Evolutionary conservation across 1,140 invertebrate genomes (phyloP), one percentile per base, ranked within the genome.

Genomic region (Chrysoperla carnea): DNA sequence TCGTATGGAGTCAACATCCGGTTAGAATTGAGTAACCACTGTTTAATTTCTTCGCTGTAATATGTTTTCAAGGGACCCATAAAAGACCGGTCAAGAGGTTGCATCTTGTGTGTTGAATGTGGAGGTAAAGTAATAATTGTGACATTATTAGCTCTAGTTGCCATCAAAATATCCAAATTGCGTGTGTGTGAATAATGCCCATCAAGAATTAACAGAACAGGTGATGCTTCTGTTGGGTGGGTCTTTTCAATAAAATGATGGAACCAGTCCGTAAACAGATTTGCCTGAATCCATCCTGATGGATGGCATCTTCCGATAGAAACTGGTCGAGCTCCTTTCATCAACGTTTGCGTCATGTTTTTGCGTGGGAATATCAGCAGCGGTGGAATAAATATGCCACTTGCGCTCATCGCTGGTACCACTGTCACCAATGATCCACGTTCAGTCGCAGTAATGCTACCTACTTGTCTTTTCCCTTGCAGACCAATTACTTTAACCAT

Each of bases 71-170:
- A 46, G 36, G 55, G 52, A 17, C 43, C 43, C 53, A 61, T 61
- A 40, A 63, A 54, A 6, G 48, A 36, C 12, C 51, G 46, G 41
- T 62, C 59, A 39, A 54, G 36, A 13, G 58, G 58, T 45, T 65
- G 60, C 27, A 63, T 35, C 36, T 52, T 50, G 43, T 61, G 56
- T 0, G 50, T 56, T 13, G 39, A 47, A 39, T 62, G 57, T 8
- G 57, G 53, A 12, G 60, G 56, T 6, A 61, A 46, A 28, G 36
- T 55, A 7, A 58, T 8, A 12, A 61, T 48, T 8, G 44, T 44
- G 8, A 51, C 38, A 33, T 52, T 37, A 33, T 61, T 57, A 45
- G 53, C 43, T 36, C 49, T 44, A 9, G 53, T 52, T 12, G 48
- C 8, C 29, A 49, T 37, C 17, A 60, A 50, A 6, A 56, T 29